These are phyloP conservation scores for Rhizomys pruinosus DNA, from an alignment of 2,113 vertebrate species.

Conservation along the genomic window DNA sequence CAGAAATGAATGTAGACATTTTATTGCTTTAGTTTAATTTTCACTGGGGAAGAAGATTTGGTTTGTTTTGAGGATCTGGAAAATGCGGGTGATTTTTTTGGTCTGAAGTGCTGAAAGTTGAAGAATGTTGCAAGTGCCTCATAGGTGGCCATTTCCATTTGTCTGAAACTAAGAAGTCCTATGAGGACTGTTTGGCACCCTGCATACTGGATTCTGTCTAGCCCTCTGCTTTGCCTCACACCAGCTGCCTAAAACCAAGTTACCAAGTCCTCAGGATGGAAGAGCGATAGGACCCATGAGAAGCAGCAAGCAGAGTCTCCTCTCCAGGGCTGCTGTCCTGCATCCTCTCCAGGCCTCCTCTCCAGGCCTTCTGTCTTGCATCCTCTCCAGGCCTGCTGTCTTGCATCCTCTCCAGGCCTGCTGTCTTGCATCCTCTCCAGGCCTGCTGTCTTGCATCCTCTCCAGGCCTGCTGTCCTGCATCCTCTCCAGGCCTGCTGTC, in stretches of 20 bases:
- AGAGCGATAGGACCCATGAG: background rate
- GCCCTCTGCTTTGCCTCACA: background rate
- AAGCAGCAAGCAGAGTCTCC: background rate
- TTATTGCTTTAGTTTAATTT: conserved; percentile 38
- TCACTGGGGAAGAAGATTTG: conserved; percentile 9
- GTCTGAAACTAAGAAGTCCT: background rate
- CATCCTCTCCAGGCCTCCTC: too few relatives aligned
- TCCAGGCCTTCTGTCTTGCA: too few relatives aligned
- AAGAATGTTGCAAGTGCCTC: background rate
- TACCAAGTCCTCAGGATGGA: background rate
- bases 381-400: too few relatives aligned
- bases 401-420: too few relatives aligned
- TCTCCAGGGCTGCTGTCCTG: too few relatives aligned
- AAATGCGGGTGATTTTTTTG: background rate
- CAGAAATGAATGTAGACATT: background rate
- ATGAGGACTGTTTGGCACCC: background rate
- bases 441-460: too few relatives aligned
- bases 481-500: too few relatives aligned
- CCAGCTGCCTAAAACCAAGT: background rate
- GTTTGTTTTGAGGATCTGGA: background rate
- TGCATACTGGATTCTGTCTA: background rate
- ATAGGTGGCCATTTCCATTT: background rate
- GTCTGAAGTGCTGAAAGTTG: background rate
- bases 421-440: too few relatives aligned
- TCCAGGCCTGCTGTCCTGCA: too few relatives aligned